Evolutionary conservation across 35 echinoderm and acorn worm species (phyloP), one percentile per base, ranked within the genome.

Genomic region (Holothuria glaberrima): DNA sequence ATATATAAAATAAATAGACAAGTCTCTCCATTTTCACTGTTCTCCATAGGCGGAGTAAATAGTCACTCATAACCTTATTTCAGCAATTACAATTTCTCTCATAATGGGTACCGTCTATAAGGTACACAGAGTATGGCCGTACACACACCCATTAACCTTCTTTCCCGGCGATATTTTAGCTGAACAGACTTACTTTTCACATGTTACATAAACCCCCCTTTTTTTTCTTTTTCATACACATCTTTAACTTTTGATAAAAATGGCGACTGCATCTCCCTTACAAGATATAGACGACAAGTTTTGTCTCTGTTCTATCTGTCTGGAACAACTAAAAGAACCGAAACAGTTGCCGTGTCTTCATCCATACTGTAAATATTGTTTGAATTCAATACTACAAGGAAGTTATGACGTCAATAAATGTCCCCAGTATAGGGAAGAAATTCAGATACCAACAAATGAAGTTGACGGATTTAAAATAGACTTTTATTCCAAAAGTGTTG

Each of bases 331-430:
- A 26, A 78, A 48, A 12, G 74, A 78, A 48, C 74, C 74, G 74
- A 78, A 78, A 78, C 74, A 6, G 74, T 48, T 78, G 50, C 74
- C 74, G 16, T 78, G 74, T 78, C 74, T 78, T 78, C 74, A 78
- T 78, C 74, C 41, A 78, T 78, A 78, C 20, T 78, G 74, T 50
- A 78, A 28, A 35, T 38, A 78, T 50, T 78, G 36, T 26, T 78
- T 78, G 36, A 25, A 10, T 4, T 25, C 35, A 52, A 35, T 78
- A 13, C n/a, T 78, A 48, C 17, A 54, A 48, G 36, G 38, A 7
- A 48, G 20, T n/a, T 4, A 48, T 48, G 38, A 9, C 9, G 74
- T 24, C 12, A 38, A 50, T 78, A 36, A 21, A 22, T 73, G 69
- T 73, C 69, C 69, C 0, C 3, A 35, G 1, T 19, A 19, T 78